phyloP scores from a whole-genome alignment of 2,888 invertebrate genomes.

The Tenthredo mesomela region DNA sequence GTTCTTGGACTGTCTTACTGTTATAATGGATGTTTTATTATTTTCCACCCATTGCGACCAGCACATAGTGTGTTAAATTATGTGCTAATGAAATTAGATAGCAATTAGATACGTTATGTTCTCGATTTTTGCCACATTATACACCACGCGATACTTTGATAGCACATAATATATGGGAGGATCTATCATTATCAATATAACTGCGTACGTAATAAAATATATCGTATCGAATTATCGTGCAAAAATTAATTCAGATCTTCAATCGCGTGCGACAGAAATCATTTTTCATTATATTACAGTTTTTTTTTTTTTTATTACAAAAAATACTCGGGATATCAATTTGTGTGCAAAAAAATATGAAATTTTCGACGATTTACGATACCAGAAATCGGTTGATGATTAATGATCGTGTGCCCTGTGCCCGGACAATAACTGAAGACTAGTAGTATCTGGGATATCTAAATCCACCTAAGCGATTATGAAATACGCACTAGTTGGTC shows the following conservation, averaged over 20 bases:
- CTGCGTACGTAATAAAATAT: background rate
- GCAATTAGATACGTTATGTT: slow-evolving; percentile 54
- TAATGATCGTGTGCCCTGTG: background rate
- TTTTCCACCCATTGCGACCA: background rate
- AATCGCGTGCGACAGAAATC: background rate
- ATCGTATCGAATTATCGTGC: background rate
- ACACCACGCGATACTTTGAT: background rate
- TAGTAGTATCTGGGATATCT: background rate
- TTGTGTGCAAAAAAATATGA: background rate
- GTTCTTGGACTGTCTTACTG: background rate
- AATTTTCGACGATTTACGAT: background rate
- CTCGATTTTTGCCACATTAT: background rate
- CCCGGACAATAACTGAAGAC: no score
- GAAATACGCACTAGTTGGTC: background rate
- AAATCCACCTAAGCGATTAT: background rate
- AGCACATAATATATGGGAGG: background rate
- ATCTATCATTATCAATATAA: background rate
- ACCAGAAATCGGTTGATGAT: background rate
- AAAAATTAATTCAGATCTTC: background rate
- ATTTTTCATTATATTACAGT: background rate
- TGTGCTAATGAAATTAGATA: slow-evolving; percentile 59
- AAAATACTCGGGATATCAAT: background rate
- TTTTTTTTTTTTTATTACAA: no score
- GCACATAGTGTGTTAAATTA: slow-evolving; percentile 37
- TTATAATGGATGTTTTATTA: background rate